Evolutionary conservation across 1,140 invertebrate genomes (phyloP).

Genomic region (Drosophila ogumai): DNA sequence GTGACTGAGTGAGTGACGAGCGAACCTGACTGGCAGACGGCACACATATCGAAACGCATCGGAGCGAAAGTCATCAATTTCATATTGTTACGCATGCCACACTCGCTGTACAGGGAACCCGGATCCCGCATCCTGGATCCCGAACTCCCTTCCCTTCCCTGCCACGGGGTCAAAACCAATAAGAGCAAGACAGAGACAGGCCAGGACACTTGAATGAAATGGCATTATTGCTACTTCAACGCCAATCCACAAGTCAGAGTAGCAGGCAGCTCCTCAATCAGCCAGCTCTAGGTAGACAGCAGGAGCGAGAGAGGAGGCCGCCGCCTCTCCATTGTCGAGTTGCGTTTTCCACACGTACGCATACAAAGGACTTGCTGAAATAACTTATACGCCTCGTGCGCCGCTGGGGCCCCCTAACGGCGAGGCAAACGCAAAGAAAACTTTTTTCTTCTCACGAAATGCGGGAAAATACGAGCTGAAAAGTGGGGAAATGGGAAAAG

Average conservation of each 20-base stretch:
- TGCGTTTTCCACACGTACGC: conserved; percentile 81
- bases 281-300: conserved; percentile 34
- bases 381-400: conserved; percentile 81
- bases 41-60: conserved; percentile 76
- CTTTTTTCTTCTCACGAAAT: conserved; percentile 54
- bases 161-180: conserved; percentile 59
- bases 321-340: conserved; percentile 11
- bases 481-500: conserved; percentile 1
- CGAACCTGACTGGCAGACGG: conserved; percentile 53
- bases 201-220: conserved; percentile 76
- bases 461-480: background rate
- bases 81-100: conserved; percentile 83
- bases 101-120: conserved; percentile 20
- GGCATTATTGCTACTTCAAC: conserved; percentile 83
- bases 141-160: background rate
- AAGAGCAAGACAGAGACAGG: conserved; percentile 60
- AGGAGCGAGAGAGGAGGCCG: background rate
- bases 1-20: conserved; percentile 36
- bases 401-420: conserved; percentile 37
- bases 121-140: background rate
- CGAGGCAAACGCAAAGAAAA: conserved; percentile 58
- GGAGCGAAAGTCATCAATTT: conserved; percentile 82
- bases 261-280: conserved; percentile 67
- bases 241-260: conserved; percentile 47
- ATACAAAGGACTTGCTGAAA: conserved; percentile 81